A percentile compares a stretch with the other conserved stretches of the same genome.
These are phyloP conservation scores for Eulithis testata DNA, from an alignment of 2,888 invertebrate genomes.

Conservation along the genomic window DNA sequence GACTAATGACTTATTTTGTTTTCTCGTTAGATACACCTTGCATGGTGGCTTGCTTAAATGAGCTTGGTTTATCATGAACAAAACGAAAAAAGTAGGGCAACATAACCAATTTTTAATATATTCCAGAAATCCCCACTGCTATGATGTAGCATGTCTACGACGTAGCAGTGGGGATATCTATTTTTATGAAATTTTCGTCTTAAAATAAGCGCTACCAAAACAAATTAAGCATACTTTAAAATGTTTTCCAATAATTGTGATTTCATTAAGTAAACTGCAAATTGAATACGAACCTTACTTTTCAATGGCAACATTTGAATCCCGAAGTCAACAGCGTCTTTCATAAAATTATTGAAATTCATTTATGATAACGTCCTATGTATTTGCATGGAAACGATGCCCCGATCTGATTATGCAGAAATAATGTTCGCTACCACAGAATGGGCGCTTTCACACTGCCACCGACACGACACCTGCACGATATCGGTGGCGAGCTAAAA, in stretches of 20 bases:
- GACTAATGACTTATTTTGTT: conserved; percentile 37
- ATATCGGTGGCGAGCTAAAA: too few relatives aligned
- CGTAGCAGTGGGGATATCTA: too few relatives aligned
- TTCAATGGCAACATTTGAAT: conserved; percentile 29
- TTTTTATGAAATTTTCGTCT: too few relatives aligned
- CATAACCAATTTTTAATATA: too few relatives aligned
- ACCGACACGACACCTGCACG: too few relatives aligned
- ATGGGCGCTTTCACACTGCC: conserved; percentile 12
- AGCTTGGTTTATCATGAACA: too few relatives aligned
- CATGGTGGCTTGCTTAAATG: too few relatives aligned
- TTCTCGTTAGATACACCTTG: too few relatives aligned
- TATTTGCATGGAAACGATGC: conserved; percentile 74
- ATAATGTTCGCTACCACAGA: conserved; percentile 46
- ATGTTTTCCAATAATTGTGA: not conserved
- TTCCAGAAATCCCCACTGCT: too few relatives aligned
- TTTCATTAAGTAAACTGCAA: conserved; percentile 15
- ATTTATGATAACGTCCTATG: conserved; percentile 51
- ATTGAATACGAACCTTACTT: conserved; percentile 17
- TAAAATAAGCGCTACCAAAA: too few relatives aligned
- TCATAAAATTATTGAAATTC: conserved; percentile 55
- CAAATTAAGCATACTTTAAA: not conserved
- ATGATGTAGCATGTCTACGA: too few relatives aligned
- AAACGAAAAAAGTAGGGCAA: too few relatives aligned
- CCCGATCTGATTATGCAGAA: conserved; percentile 76
- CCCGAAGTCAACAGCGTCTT: conserved; percentile 39